A percentile compares a stretch with the other conserved stretches of the same genome.
Conservation (phyloP, 2,888 invertebrate genomes). For the Drosophila maculinotata region DNA sequence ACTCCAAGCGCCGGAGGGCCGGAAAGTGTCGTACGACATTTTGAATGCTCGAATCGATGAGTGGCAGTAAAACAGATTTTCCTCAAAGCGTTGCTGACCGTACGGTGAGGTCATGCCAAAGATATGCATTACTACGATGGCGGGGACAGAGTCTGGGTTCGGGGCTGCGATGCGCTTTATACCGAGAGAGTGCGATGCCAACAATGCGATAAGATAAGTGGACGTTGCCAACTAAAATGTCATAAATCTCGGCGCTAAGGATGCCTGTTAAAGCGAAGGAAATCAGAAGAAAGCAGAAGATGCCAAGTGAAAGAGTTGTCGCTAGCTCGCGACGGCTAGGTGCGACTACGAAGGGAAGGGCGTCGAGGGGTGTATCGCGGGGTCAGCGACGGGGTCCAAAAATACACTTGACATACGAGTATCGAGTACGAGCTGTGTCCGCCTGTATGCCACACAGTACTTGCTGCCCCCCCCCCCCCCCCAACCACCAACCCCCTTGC, state of each 20-base stretch:
- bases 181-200: slow-evolving; percentile 80
- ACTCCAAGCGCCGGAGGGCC: slow-evolving; percentile 10
- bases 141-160: background rate
- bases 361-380: background rate
- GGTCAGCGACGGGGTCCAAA: slow-evolving; percentile 63
- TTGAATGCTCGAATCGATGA: slow-evolving; percentile 49
- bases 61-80: slow-evolving; percentile 51
- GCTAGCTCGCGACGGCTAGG: slow-evolving; percentile 62
- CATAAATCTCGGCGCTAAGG: slow-evolving; percentile 85
- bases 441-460: slow-evolving; percentile 45
- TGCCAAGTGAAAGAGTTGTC: slow-evolving; percentile 66
- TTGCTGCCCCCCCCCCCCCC: slow-evolving; percentile 41
- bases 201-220: slow-evolving; percentile 85
- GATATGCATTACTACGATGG: slow-evolving; percentile 56
- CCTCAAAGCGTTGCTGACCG: slow-evolving; percentile 30
- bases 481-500: background rate
- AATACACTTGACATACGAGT: slow-evolving; percentile 75
- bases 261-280: slow-evolving; percentile 77
- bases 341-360: slow-evolving; percentile 13
- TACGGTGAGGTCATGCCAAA: slow-evolving; percentile 64
- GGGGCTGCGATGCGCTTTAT: slow-evolving; percentile 21
- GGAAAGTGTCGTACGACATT: slow-evolving; percentile 43
- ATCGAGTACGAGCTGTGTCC: slow-evolving; percentile 38
- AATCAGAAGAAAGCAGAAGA: slow-evolving; percentile 58
- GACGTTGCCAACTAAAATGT: slow-evolving; percentile 84